Evolutionary conservation across 2,888 invertebrate species (phyloP).

Genomic region (Syritta pipiens): DNA sequence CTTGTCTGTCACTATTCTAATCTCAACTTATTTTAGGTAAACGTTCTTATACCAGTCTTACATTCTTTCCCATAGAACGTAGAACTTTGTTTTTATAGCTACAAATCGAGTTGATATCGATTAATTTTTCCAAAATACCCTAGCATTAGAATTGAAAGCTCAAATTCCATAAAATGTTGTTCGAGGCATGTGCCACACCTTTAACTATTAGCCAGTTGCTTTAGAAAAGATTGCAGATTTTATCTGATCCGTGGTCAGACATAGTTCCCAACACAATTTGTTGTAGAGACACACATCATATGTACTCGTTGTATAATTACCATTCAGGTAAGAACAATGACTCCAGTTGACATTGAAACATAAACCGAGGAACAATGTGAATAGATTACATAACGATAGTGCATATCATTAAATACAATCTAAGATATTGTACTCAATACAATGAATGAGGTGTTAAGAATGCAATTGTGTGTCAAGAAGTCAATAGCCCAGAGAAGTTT

Average conservation of each 20-base stretch:
- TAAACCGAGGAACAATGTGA: slow-evolving; percentile 31
- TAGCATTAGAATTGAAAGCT: no score
- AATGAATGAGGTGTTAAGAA: background rate
- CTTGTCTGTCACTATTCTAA: no score
- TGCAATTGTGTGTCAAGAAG: background rate
- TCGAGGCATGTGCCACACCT: slow-evolving; percentile 1
- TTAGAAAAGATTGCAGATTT: background rate
- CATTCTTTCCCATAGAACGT: no score
- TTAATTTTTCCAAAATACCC: no score
- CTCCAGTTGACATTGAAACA: slow-evolving; percentile 47
- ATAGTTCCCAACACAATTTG: background rate
- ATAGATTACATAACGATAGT: slow-evolving; percentile 5
- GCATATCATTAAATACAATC: slow-evolving; percentile 13
- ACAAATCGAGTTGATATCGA: no score
- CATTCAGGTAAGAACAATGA: slow-evolving; percentile 52
- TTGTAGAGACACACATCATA: background rate
- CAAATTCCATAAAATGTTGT: background rate
- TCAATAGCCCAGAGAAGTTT: background rate
- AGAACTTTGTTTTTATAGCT: no score
- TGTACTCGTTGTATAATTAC: background rate
- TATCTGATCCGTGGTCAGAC: slow-evolving; percentile 12
- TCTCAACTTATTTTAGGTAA: no score
- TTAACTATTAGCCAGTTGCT: background rate
- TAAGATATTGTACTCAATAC: background rate
- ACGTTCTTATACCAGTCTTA: no score